Evolutionary conservation across 2,113 vertebrate genomes (phyloP).

Genomic region (Euleptes europaea): DNA sequence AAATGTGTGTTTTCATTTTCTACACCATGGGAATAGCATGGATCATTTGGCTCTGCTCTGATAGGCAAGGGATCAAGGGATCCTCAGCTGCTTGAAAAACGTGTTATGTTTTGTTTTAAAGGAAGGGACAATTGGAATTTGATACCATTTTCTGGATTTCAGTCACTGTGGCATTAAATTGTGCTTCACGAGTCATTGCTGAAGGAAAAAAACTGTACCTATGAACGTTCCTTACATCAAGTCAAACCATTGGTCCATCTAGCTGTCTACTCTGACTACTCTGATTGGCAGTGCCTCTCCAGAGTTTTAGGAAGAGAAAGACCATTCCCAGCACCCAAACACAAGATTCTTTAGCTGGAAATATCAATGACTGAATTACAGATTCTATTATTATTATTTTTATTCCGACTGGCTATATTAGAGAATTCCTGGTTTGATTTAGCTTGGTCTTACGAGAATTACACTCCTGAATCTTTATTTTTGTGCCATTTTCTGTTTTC

Average conservation of each 20-base stretch:
- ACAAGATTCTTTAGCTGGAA: too few species aligned
- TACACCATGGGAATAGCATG: neutral
- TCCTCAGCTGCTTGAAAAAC: neutral
- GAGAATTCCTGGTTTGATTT: too few species aligned
- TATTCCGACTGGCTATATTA: too few species aligned
- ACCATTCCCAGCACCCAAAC: too few species aligned
- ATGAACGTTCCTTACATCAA: neutral
- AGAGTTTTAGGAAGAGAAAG: too few species aligned
- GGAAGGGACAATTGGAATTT: neutral
- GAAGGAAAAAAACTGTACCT: slow-evolving; percentile 7
- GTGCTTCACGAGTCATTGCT: slow-evolving; percentile 23
- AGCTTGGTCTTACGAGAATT: too few species aligned
- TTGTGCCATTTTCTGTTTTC: too few species aligned
- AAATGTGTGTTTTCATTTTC: slow-evolving; percentile 24
- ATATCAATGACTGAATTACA: too few species aligned
- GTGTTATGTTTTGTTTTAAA: neutral
- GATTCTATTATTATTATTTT: neutral
- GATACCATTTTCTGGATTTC: slow-evolving; percentile 20
- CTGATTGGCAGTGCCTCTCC: too few species aligned
- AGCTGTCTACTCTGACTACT: too few species aligned
- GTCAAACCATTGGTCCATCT: too few species aligned
- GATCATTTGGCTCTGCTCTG: neutral
- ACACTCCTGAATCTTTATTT: too few species aligned
- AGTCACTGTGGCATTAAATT: neutral
- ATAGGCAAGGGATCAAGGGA: slow-evolving; percentile 21